Evolutionary conservation across 2,113 vertebrate genomes (phyloP), one percentile per base, ranked within the genome.

Genomic region (Podocnemis expansa): DNA sequence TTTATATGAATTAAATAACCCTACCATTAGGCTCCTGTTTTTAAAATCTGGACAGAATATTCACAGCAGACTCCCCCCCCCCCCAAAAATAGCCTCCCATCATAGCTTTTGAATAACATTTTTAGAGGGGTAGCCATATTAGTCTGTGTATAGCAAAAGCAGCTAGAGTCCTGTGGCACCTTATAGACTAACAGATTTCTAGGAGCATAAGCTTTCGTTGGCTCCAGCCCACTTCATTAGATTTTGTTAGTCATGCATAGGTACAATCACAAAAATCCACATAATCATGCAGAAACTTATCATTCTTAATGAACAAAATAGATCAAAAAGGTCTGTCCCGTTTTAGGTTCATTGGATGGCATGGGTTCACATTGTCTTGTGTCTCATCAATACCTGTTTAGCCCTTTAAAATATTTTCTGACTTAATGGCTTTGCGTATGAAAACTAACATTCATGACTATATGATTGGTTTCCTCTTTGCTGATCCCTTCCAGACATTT

Each of bases 401-500:
- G 56, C 25, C 27, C 21, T 52, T 90, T 16, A 14, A 87, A 38
- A 80, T 90, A 85, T 45, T 84, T 60, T 10, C 14, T 54, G 76
- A 92, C 29, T 52, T 12, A 94, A 91, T 27, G 45, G 14, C 24
- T 51, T 89, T 29, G 47, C 27, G 58, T 8, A 38, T 34, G 73
- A 90, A 89, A 80, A 55, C 70, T 89, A 70, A 79, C 0, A 0
- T 21, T 85, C 45, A 0, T 19, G 17, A 38, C 85, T 63, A 3
- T 55, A 45, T 95, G 95, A 93, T 63, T 19, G 24, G 8, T 85
- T 87, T 6, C 5, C 60, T 79, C 73, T 24, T 86, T 45, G 9
- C 84, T 93, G 80, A 82, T 8, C 41, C 89, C 84, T 97, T 97
- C 34, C 94, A 99, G 99, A 98, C 82, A 94, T 97, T 78, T 95